Evolutionary conservation across 2,113 vertebrate genomes (phyloP).

Genomic region (Antennarius striatus): DNA sequence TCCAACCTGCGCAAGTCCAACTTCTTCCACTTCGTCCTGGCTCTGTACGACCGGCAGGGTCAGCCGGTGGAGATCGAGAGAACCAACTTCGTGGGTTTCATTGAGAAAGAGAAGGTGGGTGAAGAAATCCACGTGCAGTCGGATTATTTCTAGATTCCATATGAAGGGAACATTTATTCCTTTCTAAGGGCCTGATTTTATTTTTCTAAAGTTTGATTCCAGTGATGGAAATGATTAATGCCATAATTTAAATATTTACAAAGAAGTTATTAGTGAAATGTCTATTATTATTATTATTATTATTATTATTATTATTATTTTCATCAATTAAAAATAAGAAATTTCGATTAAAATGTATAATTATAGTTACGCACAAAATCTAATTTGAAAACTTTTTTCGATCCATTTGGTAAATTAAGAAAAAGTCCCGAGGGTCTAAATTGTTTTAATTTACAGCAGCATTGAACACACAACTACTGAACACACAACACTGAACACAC

Average conservation of each 20-base stretch:
- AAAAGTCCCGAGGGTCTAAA: background rate
- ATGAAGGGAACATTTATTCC: background rate
- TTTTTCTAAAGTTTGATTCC: background rate
- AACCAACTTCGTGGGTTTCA: slow-evolving; percentile 95
- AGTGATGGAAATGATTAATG: background rate
- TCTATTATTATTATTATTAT: background rate
- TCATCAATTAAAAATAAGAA: background rate
- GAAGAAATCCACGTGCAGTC: background rate
- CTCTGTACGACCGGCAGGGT: slow-evolving; percentile 96
- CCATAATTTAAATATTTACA: background rate
- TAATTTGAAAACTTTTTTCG: background rate
- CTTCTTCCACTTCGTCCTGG: slow-evolving; percentile 99
- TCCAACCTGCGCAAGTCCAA: slow-evolving; percentile 99
- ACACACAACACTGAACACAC: too few species aligned
- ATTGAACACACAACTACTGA: slow-evolving; percentile 1
- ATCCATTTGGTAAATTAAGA: slow-evolving; percentile 14
- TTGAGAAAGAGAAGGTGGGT: slow-evolving; percentile 97
- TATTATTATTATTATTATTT: slow-evolving; percentile 10
- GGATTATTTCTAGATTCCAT: background rate
- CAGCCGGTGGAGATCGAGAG: slow-evolving; percentile 99
- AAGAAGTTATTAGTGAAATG: background rate
- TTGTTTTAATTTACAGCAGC: slow-evolving; percentile 31
- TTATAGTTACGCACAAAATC: background rate
- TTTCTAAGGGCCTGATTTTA: too few species aligned
- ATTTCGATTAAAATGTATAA: background rate